Evolutionary conservation across 2,113 vertebrate species (phyloP).

Genomic region (Erythrolamprus reginae): DNA sequence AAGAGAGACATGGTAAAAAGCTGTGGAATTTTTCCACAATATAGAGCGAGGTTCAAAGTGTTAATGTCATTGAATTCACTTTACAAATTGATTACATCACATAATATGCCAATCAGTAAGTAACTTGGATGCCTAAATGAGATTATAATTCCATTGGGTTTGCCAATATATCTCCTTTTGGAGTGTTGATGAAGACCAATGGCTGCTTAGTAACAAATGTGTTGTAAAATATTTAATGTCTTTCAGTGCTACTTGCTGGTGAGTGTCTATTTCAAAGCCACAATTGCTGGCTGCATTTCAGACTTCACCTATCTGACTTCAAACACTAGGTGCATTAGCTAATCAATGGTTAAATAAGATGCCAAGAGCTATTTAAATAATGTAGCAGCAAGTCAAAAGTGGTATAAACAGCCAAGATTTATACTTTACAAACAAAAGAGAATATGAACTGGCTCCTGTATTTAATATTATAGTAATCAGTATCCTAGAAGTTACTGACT

Average conservation of each 20-base stretch:
- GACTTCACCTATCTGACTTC: slow-evolving; percentile 5
- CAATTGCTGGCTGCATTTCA: slow-evolving; percentile 20
- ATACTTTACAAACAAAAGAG: slow-evolving; percentile 22
- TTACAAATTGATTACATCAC: background rate
- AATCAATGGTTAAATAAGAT: slow-evolving; percentile 28
- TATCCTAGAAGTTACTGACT: background rate
- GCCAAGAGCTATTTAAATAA: slow-evolving; percentile 17
- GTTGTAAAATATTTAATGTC: background rate
- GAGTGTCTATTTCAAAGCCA: slow-evolving; percentile 9
- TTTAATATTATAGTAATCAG: background rate
- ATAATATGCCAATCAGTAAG: slow-evolving; percentile 9
- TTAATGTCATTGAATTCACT: background rate
- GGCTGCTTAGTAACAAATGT: slow-evolving; percentile 14
- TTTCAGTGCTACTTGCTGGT: slow-evolving; percentile 8
- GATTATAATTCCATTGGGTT: background rate
- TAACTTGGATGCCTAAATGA: background rate
- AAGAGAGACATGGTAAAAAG: background rate
- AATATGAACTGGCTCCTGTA: background rate
- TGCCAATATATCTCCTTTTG: background rate
- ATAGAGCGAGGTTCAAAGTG: background rate
- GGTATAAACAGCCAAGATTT: slow-evolving; percentile 16
- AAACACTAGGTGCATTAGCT: background rate
- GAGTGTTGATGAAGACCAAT: background rate
- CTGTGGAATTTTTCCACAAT: background rate
- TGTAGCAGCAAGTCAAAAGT: background rate